phyloP scores from a whole-genome alignment of 2,113 vertebrate genomes.

The Myxocyprinus asiaticus region DNA sequence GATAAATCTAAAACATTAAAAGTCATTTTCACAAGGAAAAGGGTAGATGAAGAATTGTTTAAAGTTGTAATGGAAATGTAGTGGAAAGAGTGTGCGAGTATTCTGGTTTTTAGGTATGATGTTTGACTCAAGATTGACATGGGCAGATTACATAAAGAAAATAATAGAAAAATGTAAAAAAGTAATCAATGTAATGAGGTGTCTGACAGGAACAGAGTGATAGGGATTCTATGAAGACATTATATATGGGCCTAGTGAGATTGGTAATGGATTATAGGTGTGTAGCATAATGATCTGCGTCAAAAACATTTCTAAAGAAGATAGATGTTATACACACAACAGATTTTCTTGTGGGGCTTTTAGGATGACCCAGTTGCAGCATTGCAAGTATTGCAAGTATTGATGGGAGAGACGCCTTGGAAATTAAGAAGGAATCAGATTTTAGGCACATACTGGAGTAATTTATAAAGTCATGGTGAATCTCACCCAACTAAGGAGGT shows the following conservation, averaged over 20 bases:
- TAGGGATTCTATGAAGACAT: background rate
- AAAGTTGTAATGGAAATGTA: background rate
- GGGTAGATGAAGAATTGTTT: background rate
- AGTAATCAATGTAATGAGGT: background rate
- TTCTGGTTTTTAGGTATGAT: background rate
- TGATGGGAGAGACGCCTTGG: too few relatives aligned
- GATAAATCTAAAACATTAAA: background rate
- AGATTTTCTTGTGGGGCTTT: too few relatives aligned
- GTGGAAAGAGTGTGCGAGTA: background rate
- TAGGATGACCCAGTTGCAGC: too few relatives aligned
- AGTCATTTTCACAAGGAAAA: background rate
- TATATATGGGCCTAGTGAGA: background rate
- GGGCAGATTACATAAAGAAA: background rate
- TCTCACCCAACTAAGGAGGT: too few relatives aligned
- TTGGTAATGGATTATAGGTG: background rate
- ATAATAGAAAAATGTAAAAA: background rate
- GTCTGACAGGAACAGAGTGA: background rate
- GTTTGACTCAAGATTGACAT: too few relatives aligned
- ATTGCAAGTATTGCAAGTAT: too few relatives aligned
- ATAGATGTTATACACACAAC: background rate
- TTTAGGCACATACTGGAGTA: too few relatives aligned
- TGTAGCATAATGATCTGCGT: background rate
- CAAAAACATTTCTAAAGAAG: background rate
- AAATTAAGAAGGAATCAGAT: too few relatives aligned
- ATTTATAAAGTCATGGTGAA: too few relatives aligned